Base-by-base conservation (phyloP, 2,888 invertebrate species). In the Pseudanteris insignis region DNA sequence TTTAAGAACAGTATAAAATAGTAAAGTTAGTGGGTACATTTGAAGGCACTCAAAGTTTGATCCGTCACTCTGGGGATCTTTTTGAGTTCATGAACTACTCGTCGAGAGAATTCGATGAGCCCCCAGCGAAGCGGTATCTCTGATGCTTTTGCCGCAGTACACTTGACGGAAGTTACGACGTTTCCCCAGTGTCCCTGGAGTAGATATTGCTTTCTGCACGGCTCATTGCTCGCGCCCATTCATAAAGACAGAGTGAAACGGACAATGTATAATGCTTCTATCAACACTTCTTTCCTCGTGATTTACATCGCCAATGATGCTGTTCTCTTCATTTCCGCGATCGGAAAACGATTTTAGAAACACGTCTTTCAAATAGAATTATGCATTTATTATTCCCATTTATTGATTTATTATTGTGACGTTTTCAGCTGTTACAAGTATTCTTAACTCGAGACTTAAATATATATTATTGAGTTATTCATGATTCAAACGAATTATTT, bases 131-230 rank as follows among this genome's bases (percentile, higher is more conserved):
- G 54, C 50, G 40, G 41, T 55, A 57, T 50, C 62, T 57, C 21
- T 57, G 62, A 57, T 46, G 51, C 26, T 46, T 41, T 40, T 46
- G 44, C 61, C 55, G 55, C 62, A 62, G 57, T 53, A 57, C 53
- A 57, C 57, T 63, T 57, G 53, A 57, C 62, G 51, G 47, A 63
- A 57, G 62, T 63, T 57, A 58, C 57, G 62, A 43, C 47, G 62
- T 57, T 53, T 58, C 62, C 47, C 47, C 47, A 43, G 62, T 33
- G 55, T 53, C 62, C 57, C 28, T 15, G 41, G 34, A 53, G 53
- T 58, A 53, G 57, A 53, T 58, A 53, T 48, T 48, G 44, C 53
- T 53, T 53, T 62, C 51, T 53, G 51, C 47, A 62, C 55, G 55
- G 55, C 55, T 55, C 61, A 62, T 62, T 62, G 61, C 61, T 33